Evolutionary conservation across 2,113 vertebrate genomes (phyloP), one percentile per base, ranked within the genome.

Genomic region (Apistogramma diplotaenia): DNA sequence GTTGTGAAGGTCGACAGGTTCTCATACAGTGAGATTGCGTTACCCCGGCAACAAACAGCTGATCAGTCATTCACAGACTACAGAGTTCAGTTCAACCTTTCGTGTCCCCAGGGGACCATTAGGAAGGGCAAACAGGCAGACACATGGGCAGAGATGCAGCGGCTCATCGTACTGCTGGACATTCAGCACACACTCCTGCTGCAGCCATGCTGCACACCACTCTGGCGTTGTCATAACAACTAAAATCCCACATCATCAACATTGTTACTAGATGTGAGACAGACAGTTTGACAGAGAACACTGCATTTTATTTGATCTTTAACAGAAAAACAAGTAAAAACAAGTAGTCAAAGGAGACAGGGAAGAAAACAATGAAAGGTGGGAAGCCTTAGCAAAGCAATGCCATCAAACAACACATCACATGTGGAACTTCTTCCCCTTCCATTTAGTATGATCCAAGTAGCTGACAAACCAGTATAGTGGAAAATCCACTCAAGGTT

Each of bases 61-160:
- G 13, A 89, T 83, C 86, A 76, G 71, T 85, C 90, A 87, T 74
- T 88, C 73, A 53, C 77, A 76, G 62, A 82, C 83, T 8, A 15
- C 74, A 74, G 75, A 85, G 78, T 87, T 87, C 81, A 74, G 29
- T 65, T 62, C 76, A 59, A 82, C 87, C 83, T 74, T 67, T 60
- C 31, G 49, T 37, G 81, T 87, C 89, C 86, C 67, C 13, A 1
- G 81, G 85, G 88, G 72, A 89, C 71, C 79, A 91, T 90, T 89
- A 88, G 76, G 76, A 33, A 72, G 82, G 87, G 57, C 84, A 78
- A 67, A 55, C 33, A 29, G 58, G 33, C 23, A 70, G 35, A 78
- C 56, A 29, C n/a, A 13, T 1, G 19, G 4, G 12, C 29, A 73
- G 73, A 1, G 62, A 65, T 29, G 67, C 13, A 11, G 31, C 13